Evolutionary conservation across 2,888 invertebrate species (phyloP), one percentile per base, ranked within the genome.

Genomic region (Heliconius charithonia): DNA sequence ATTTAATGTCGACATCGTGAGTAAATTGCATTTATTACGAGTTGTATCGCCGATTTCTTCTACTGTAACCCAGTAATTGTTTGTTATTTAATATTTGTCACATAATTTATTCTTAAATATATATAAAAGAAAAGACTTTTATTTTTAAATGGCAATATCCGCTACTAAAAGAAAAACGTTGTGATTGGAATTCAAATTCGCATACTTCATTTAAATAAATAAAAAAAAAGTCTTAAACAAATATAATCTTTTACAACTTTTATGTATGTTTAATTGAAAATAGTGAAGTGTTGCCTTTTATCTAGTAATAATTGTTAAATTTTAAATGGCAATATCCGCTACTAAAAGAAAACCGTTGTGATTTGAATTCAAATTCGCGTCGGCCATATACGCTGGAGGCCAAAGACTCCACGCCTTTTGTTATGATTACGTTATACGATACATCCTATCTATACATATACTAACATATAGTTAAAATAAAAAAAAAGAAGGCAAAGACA

Each of bases 341-440:
- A 88, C 84, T 79, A 84, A 86, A 82, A 81, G 84, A 84, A 86
- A 81, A 80, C 84, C 87, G 88, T 87, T 89, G 88, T 86, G 88
- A 83, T 88, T 90, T 89, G 90, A 93, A 93, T 93, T 92, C 86
- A 86, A 93, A 93, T 88, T 82, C 77, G 85, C 88, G 92, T 91
- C 92, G 89, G 91, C 87, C 86, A 80, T 77, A 75, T 67, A 83
- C 81, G 83, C 83, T 80, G 81, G 86, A 87, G 90, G 91, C 86
- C 89, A 90, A 89, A 89, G 90, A 91, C 86, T 77, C 82, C 81
- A 81, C 85, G 86, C 85, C 78, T 80, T 82, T 81, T 83, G 74
- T 82, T 81, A 72, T 80, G 76, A 71, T 79, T 77, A 66, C 66
- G 74, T 63, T 74, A 73, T 29, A 72, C 65, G 73, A 32, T 73